A percentile compares a stretch with the other conserved stretches of the same genome.
Evolutionary conservation across 2,113 vertebrate species (phyloP).

Genomic region (Tonatia bakeri): DNA sequence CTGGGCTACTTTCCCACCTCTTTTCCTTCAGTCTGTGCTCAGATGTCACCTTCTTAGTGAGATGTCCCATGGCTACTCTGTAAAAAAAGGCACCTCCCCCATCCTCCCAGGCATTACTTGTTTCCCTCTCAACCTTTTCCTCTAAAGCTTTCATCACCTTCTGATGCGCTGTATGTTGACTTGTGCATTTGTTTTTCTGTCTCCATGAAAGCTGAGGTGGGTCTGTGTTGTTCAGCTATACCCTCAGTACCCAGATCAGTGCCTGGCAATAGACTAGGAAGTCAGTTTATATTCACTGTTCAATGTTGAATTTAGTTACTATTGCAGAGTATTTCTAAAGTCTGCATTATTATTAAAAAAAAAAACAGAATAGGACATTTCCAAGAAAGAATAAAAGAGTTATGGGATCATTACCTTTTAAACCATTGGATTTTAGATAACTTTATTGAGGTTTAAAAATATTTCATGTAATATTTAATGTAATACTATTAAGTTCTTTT

Average conservation of each 20-base stretch:
- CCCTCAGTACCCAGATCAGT: neutral
- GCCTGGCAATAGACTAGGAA: neutral
- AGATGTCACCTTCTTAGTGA: neutral
- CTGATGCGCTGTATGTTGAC: neutral
- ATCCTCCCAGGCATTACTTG: neutral
- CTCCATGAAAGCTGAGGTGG: neutral
- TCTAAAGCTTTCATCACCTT: neutral
- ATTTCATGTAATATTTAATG: slow-evolving; percentile 7
- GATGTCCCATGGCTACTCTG: neutral
- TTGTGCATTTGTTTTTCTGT: neutral
- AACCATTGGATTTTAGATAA: neutral
- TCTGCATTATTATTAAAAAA: neutral
- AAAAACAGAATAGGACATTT: neutral
- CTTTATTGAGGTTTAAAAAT: neutral
- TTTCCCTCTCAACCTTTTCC: neutral
- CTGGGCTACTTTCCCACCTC: neutral
- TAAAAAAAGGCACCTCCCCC: neutral
- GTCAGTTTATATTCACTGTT: neutral
- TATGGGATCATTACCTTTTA: neutral
- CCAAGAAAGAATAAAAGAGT: neutral
- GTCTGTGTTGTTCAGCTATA: neutral
- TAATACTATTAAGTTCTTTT: neutral
- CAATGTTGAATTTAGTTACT: neutral
- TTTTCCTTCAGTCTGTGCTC: neutral
- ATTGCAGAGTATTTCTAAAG: neutral